Base-by-base conservation (phyloP, 1,140 invertebrate genomes). In the Drosophila guanche region DNA sequence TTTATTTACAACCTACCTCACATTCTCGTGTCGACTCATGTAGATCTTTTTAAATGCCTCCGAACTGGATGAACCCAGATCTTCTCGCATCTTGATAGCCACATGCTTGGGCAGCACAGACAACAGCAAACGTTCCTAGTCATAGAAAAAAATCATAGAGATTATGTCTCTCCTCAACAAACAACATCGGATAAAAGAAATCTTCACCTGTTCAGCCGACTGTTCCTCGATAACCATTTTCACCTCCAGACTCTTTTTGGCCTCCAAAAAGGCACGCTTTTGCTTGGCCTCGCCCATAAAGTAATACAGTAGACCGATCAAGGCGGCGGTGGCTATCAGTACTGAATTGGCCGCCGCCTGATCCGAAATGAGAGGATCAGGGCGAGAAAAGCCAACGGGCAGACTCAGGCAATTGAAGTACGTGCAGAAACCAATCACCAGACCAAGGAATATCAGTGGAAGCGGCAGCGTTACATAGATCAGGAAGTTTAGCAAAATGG, bases 1-100 rank as follows among this genome's bases (percentile, higher is more conserved):
- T 12, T 41, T 5, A 52, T 27, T 8, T 89, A 91, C 40, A 12
- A 67, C 90, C 91, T 92, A 97, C 95, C 97, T 98, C 70, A 99
- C 97, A 92, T 99, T 98, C 92, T 99, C 98, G 91, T 99, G 97
- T 14, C 98, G 93, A 63, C 96, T 97, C 97, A 99, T 98, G 90
- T 98, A 99, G 83, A 99, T 98, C 92, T 98, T 98, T 92, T 98
- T 98, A 91, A 99, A 99, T 91, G 98, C 97, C 4, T 94, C 95
- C 60, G 97, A 97, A 57, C 96, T 94, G 3, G 96, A 96, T 14
- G 95, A 95, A 10, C 97, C 97, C 60, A 98, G 92, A 91, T 99
- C 97, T 91, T 98, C 95, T 4, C 97, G 93, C 96, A 99, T 98
- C 92, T 97, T 97, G 16, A 97, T 96, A 0, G 97, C 98, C 46